These are phyloP conservation scores for Alouatta palliata DNA, from an alignment of 2,113 vertebrate genomes.

Conservation along the genomic window DNA sequence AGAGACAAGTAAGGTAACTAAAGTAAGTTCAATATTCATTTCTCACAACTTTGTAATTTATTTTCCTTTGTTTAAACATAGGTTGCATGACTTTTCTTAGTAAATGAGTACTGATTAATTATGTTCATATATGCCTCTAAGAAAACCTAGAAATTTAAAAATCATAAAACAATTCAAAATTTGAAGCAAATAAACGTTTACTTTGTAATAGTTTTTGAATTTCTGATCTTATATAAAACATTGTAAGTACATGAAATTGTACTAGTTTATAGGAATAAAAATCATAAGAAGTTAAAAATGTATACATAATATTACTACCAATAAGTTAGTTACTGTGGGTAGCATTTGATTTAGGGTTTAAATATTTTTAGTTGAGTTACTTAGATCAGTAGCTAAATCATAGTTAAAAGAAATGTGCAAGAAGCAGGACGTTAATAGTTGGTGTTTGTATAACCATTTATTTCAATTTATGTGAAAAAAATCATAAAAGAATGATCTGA, in stretches of 20 bases:
- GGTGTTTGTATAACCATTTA: not conserved
- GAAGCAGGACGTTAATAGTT: not conserved
- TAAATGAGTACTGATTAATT: not conserved
- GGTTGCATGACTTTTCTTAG: not conserved
- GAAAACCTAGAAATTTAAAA: constrained; percentile 56
- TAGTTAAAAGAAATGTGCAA: not conserved
- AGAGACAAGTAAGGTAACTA: not conserved
- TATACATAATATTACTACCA: not conserved
- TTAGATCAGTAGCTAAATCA: not conserved
- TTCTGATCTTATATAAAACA: not conserved
- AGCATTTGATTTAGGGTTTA: no score
- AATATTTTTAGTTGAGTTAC: no score
- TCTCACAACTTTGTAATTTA: not conserved
- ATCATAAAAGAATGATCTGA: not conserved
- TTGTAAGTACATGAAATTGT: not conserved
- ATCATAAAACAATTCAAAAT: constrained; percentile 40
- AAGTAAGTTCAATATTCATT: not conserved
- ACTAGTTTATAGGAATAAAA: not conserved
- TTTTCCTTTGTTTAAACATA: not conserved
- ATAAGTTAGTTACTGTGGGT: no score
- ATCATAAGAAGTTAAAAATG: not conserved
- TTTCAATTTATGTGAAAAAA: not conserved
- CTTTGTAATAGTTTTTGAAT: constrained; percentile 22
- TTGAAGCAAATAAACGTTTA: constrained; percentile 39
- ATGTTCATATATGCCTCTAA: not conserved